These are phyloP conservation scores for Trogon melanurus DNA, from an alignment of 2,113 vertebrate species.

Conservation along the genomic window DNA sequence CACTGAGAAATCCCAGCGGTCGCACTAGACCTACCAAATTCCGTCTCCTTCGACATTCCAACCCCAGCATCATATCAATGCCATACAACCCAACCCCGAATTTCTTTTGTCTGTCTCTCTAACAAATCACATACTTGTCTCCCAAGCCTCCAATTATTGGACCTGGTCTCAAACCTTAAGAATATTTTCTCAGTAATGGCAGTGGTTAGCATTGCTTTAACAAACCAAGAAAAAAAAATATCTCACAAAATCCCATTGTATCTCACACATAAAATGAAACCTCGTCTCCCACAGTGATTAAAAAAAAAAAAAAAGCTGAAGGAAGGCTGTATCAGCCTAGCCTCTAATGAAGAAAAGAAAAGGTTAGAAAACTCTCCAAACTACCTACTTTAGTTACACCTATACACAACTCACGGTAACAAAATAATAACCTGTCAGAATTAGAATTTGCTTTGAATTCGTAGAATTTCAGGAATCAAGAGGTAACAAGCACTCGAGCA, in stretches of 20 bases:
- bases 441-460: rapidly evolving
- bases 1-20: rapidly evolving
- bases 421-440: not conserved
- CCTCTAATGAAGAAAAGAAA: not conserved
- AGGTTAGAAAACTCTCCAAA: not conserved
- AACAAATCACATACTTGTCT: not conserved
- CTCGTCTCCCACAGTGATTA: rapidly evolving
- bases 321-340: not conserved
- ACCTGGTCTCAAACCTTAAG: rapidly evolving
- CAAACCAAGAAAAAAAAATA: not conserved
- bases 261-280: not conserved
- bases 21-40: not conserved
- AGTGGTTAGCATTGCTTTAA: rapidly evolving
- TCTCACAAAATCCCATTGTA: rapidly evolving
- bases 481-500: not conserved
- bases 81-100: rapidly evolving
- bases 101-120: not conserved
- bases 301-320: too few species aligned
- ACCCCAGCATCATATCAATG: not conserved
- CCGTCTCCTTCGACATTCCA: not conserved
- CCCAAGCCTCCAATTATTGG: rapidly evolving
- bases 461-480: not conserved
- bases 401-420: rapidly evolving
- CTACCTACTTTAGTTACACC: not conserved
- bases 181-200: not conserved